A percentile compares a stretch with the other conserved stretches of the same genome.
Evolutionary conservation across 2,113 vertebrate genomes (phyloP).

Genomic region (Seriola rivoliana): DNA sequence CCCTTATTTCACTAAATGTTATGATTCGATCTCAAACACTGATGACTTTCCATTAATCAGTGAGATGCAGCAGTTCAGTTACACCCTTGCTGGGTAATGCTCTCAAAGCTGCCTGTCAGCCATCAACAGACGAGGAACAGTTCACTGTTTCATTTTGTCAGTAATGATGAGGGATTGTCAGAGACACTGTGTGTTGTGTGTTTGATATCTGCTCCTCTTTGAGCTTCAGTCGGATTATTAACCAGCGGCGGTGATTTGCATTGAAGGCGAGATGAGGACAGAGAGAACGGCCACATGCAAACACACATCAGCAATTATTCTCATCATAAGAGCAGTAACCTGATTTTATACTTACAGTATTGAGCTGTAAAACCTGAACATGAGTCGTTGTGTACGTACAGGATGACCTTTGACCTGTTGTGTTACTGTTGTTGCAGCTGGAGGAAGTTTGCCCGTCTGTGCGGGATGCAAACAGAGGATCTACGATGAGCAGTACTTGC

Average conservation of each 20-base stretch:
- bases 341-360: neutral
- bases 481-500: conserved; percentile 96
- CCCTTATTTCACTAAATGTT: neutral
- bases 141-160: neutral
- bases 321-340: neutral
- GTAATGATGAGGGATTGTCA: neutral
- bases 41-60: neutral
- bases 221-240: neutral
- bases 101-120: neutral
- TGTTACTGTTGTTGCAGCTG: conserved; percentile 70
- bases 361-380: neutral
- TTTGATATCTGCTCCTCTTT: neutral
- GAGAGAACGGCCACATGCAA: conserved; percentile 16
- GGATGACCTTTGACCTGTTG: neutral
- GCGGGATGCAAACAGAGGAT: conserved; percentile 93
- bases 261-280: neutral
- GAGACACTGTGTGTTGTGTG: neutral
- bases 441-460: conserved; percentile 92
- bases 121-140: neutral
- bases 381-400: neutral
- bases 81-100: neutral
- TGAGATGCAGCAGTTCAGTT: neutral
- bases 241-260: conserved; percentile 43
- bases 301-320: neutral
- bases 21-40: neutral